Percentiles rank a stretch among this genome's conserved stretches.
These are phyloP conservation scores for Torymus tubicola DNA, from an alignment of 2,888 invertebrate genomes.

Conservation along the genomic window DNA sequence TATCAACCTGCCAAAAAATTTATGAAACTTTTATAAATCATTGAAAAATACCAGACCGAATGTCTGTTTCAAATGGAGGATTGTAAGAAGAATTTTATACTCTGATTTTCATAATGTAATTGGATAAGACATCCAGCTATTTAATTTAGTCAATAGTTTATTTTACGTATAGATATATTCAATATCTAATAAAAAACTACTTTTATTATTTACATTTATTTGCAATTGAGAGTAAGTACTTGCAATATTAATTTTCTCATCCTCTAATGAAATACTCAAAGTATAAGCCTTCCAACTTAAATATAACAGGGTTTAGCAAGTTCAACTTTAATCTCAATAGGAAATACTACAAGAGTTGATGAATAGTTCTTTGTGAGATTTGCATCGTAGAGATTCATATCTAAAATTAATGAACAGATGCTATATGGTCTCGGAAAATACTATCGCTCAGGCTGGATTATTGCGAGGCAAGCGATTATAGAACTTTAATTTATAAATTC, in stretches of 20 bases:
- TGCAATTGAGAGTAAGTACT: too few species aligned
- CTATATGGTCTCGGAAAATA: not conserved
- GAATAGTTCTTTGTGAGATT: conserved; percentile 9
- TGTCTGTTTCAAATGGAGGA: not conserved
- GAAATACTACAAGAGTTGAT: conserved; percentile 6
- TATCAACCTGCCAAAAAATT: conserved; percentile 18
- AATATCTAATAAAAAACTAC: too few species aligned
- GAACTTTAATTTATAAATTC: too few species aligned
- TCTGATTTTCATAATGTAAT: not conserved
- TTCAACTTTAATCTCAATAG: conserved; percentile 13
- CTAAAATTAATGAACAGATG: not conserved
- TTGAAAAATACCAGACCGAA: not conserved
- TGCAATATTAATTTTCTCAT: too few species aligned
- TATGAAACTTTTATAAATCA: conserved; percentile 23
- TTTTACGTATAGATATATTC: too few species aligned
- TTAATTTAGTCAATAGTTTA: too few species aligned
- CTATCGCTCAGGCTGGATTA: too few species aligned
- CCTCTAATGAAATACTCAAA: not conserved
- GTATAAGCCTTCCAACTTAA: not conserved
- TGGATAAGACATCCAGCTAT: not conserved
- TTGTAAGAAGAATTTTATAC: conserved; percentile 4
- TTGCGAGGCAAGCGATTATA: too few species aligned
- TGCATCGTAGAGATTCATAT: not conserved
- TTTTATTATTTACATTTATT: not conserved
- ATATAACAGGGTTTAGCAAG: not conserved